Conservation (phyloP, 2,888 invertebrate species). For the Apotomis turbidana region DNA sequence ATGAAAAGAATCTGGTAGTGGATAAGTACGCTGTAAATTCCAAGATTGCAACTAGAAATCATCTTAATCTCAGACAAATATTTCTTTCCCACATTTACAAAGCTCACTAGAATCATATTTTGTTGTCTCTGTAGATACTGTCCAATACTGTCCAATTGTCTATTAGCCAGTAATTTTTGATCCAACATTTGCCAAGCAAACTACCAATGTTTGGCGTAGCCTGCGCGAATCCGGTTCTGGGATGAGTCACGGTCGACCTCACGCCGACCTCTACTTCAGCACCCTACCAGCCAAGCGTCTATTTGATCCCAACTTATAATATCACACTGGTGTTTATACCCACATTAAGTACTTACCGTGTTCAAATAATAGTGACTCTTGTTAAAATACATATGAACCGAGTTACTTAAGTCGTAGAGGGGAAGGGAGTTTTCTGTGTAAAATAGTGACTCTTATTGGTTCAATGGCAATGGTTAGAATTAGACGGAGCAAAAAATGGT, state of each 20-base stretch:
- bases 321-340: constrained; percentile 16
- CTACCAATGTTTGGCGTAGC: constrained; percentile 43
- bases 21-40: not conserved
- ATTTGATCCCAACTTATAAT: constrained; percentile 47
- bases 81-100: not conserved
- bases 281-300: constrained; percentile 51
- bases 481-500: not conserved
- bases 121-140: not conserved
- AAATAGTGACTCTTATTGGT: not conserved
- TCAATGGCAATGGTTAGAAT: constrained; percentile 1
- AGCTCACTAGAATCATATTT: not conserved
- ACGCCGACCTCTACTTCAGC: constrained; percentile 61
- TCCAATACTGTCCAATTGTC: not conserved
- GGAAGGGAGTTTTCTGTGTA: too few relatives aligned
- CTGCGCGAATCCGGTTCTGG: constrained; percentile 69
- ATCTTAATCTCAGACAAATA: not conserved
- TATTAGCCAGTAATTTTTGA: not conserved
- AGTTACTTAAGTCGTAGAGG: too few relatives aligned
- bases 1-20: too few relatives aligned
- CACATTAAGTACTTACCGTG: not conserved
- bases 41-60: not conserved
- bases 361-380: not conserved
- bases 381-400: too few relatives aligned
- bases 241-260: constrained; percentile 74
- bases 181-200: constrained; percentile 38